These are phyloP conservation scores for Emys orbicularis DNA, from an alignment of 2,797 vertebrate species.

Conservation along the genomic window DNA sequence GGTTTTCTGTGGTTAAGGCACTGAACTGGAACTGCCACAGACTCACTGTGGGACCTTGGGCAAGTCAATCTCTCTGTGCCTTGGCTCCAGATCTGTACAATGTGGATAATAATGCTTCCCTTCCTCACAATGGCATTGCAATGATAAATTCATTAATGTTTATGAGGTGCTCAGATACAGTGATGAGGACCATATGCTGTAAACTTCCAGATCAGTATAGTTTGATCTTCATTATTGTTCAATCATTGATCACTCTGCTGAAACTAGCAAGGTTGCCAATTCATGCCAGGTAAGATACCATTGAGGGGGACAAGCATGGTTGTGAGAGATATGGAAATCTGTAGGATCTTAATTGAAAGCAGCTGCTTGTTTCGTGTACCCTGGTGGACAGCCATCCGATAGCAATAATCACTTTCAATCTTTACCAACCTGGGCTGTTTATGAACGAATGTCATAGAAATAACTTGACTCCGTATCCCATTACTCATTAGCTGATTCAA, in stretches of 20 bases:
- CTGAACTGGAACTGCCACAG: not conserved
- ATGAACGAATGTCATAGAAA: not conserved
- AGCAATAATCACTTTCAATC: not conserved
- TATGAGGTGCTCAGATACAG: not conserved
- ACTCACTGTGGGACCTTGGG: not conserved
- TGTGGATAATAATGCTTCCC: not conserved
- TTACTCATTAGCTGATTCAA: not conserved
- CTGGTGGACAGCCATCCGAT: not conserved
- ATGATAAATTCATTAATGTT: not conserved
- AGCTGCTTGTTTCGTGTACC: slow-evolving; percentile 8
- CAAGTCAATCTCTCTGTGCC: not conserved
- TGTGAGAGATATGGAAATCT: not conserved
- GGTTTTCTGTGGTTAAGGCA: not conserved
- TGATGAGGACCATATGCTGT: not conserved
- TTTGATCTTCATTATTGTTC: not conserved
- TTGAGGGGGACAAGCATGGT: not conserved
- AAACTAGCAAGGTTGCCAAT: not conserved
- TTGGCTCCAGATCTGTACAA: not conserved
- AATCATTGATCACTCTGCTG: not conserved
- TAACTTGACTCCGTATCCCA: not conserved
- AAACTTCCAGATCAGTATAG: not conserved
- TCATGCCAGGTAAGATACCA: not conserved
- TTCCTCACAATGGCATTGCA: not conserved
- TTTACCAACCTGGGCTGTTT: not conserved
- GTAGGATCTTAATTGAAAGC: not conserved